Evolutionary conservation across 2,113 vertebrate genomes (phyloP).

Genomic region (Rhinoptilus africanus): DNA sequence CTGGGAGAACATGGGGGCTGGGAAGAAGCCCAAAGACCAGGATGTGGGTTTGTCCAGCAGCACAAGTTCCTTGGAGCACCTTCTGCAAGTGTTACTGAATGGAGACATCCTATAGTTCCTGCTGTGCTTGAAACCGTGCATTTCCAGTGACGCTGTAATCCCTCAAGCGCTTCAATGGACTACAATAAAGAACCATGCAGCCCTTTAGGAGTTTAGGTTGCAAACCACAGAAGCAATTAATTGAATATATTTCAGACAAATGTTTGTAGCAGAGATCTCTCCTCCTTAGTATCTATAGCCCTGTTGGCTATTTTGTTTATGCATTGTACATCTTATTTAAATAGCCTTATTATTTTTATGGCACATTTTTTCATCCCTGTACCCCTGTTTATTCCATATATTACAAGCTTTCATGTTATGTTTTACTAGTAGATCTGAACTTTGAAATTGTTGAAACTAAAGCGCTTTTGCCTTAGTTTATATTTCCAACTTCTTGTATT

Average conservation of each 20-base stretch:
- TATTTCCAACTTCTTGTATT: conserved; percentile 36
- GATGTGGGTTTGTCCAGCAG: background rate
- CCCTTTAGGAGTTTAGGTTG: background rate
- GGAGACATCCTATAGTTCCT: background rate
- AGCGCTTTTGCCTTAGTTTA: background rate
- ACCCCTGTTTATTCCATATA: background rate
- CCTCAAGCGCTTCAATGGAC: background rate
- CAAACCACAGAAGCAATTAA: background rate
- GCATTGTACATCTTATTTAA: background rate
- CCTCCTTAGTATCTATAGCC: background rate
- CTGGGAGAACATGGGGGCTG: background rate
- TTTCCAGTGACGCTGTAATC: background rate
- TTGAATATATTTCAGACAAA: background rate
- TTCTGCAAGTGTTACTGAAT: background rate
- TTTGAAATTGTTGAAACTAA: background rate
- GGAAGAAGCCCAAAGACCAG: background rate
- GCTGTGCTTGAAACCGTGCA: background rate
- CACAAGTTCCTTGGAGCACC: background rate
- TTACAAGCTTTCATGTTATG: background rate
- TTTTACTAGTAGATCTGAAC: conserved; percentile 9
- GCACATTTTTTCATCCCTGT: background rate
- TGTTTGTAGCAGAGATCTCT: background rate
- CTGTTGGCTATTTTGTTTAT: background rate
- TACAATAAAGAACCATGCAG: background rate
- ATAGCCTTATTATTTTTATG: background rate